Evolutionary conservation across 2,113 vertebrate species (phyloP), one percentile per base, ranked within the genome.

Genomic region (Mastomys natalensis): DNA sequence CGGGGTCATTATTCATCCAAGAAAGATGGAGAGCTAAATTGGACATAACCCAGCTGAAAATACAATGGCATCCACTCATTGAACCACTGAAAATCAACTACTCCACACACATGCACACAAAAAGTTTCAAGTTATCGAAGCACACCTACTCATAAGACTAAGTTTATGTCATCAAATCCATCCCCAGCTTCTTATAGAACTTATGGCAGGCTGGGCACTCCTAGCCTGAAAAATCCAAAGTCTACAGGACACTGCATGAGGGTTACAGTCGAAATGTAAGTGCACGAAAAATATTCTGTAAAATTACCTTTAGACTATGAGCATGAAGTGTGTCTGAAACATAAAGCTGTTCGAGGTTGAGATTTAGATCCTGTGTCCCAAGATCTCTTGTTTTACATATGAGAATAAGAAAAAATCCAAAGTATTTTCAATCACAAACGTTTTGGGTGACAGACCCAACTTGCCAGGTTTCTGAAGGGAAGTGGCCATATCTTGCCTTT

Each of bases 141-240:
- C 76, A 51, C 10, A 95, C 21, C 40, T 89, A 37, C 58, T 68
- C 76, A 81, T 74, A 51, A 74, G 91, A 34, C 68, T 62, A 77
- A 86, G 34, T 81, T 90, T 40, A 73, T n/a, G n/a, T n/a, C 86
- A 88, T 76, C 58, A 26, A 90, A 16, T 92, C 88, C 55, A 58
- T 94, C 73, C 37, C 78, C 45, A 72, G 10, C 70, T 89, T 95
- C 80, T 62, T 64, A 81, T 89, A 93, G 60, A 89, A 96, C 87
- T 84, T 53, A 55, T 29, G 58, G 77, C 31, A 85, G 11, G 13
- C 48, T 84, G 17, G 17, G 31, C 48, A 89, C 0, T 26, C n/a
- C 22, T 51, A 73, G n/a, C 34, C 74, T 48, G 21, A 60, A 40
- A 87, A 53, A 31, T 51, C 34, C 24, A 73, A 64, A 64, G 53